phyloP scores from a whole-genome alignment of 30 jellyfish, hydroid and myxozoan genomes.

The Aurelia sp. region DNA sequence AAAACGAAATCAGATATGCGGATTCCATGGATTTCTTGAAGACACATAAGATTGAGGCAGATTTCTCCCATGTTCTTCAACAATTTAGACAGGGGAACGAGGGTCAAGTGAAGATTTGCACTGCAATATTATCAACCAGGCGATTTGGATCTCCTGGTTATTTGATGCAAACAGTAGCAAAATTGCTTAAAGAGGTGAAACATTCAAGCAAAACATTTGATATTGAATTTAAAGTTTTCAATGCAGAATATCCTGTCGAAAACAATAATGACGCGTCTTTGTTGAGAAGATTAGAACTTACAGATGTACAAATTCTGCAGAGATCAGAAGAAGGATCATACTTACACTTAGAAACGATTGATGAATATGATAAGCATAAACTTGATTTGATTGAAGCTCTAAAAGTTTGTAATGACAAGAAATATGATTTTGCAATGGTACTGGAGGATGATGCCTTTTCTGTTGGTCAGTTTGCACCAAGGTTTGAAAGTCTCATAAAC shows the following conservation, averaged over 20 bases:
- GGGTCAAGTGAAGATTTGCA: background rate
- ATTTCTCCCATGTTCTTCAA: background rate
- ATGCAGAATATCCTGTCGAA: slow-evolving; percentile 33
- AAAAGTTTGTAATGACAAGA: slow-evolving; percentile 1
- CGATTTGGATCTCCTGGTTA: slow-evolving; percentile 25
- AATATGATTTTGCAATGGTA: slow-evolving; percentile 23
- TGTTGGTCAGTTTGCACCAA: background rate
- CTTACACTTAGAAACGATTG: background rate
- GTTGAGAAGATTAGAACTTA: background rate
- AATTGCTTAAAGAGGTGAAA: slow-evolving; percentile 20
- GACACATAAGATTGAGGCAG: background rate
- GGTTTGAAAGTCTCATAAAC: background rate
- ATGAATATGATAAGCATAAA: slow-evolving; percentile 37
- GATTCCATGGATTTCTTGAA: slow-evolving; percentile 15
- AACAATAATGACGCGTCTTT: background rate
- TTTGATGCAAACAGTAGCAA: slow-evolving; percentile 37
- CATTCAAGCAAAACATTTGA: background rate
- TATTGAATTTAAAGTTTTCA: slow-evolving; percentile 18
- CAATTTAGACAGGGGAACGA: too few species aligned
- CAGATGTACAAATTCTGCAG: background rate
- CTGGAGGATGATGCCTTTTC: slow-evolving; percentile 62
- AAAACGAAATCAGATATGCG: slow-evolving; percentile 1
- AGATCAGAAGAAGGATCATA: too few species aligned
- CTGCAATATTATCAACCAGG: slow-evolving; percentile 15
- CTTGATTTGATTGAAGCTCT: slow-evolving; percentile 33